These are phyloP conservation scores for Dasyurus viverrinus DNA, from an alignment of 2,113 vertebrate species.

Conservation along the genomic window DNA sequence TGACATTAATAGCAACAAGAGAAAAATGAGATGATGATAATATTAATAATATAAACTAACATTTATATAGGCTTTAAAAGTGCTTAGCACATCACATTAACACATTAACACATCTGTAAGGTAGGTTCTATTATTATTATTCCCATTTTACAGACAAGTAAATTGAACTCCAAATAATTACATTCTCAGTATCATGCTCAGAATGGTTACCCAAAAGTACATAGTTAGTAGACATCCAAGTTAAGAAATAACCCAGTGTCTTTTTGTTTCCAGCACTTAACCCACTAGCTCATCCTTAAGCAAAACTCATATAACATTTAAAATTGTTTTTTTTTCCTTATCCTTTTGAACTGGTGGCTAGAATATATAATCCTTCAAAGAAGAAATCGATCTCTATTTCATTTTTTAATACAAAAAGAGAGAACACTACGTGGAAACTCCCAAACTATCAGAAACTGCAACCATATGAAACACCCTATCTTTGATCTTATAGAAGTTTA, in stretches of 20 bases:
- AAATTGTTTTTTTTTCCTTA: conserved; percentile 45
- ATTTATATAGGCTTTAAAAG: background rate
- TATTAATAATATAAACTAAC: background rate
- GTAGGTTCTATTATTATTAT: background rate
- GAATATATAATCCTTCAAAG: conserved; percentile 38
- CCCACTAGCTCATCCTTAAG: background rate
- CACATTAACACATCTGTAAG: no score
- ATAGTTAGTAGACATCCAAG: background rate
- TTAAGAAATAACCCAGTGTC: background rate
- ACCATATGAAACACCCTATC: background rate
- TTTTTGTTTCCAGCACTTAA: background rate
- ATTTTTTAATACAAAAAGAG: background rate
- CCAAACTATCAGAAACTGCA: conserved; percentile 23
- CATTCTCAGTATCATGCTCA: background rate
- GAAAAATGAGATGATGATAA: background rate
- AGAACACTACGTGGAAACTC: background rate
- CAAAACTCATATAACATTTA: conserved; percentile 11
- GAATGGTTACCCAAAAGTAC: background rate
- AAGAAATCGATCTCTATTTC: background rate
- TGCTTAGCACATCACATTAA: background rate
- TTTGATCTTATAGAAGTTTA: background rate
- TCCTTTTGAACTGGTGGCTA: conserved; percentile 35
- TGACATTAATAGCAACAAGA: background rate
- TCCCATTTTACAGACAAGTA: background rate
- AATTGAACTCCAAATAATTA: background rate